Evolutionary conservation across 1,140 invertebrate genomes (phyloP), one percentile per base, ranked within the genome.

Genomic region (Oryctes rhinoceros): DNA sequence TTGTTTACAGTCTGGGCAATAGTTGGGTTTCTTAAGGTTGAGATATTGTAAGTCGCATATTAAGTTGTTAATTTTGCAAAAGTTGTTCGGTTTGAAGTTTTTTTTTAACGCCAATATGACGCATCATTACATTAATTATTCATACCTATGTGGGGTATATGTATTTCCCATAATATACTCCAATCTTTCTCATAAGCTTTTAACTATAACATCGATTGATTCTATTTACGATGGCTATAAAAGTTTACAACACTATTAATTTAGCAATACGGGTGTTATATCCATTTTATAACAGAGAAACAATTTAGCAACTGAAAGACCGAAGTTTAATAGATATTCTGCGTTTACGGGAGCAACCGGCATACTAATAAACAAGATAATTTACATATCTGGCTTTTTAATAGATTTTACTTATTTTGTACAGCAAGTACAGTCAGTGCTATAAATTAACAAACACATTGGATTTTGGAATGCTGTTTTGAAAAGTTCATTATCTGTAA

Each of bases 241-340:
- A 71, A 71, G 24, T 71, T 71, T 71, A 71, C 65, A 71, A 24
- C 65, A 35, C 65, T 37, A 71, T 71, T 71, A 71, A 71, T 71
- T 71, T 71, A 71, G 20, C 65, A 71, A 24, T 71, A 37, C 65
- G 20, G 24, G n/a, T 24, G 24, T 24, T 3, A 9, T 71, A 71
- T 24, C 35, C 35, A 71, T 24, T 67, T 67, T 67, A 67, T n/a
- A 67, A 30, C 62, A 67, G 62, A 30, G 62, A 2, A 67, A 20
- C 15, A 67, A 20, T 67, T 67, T 67, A 67, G 15, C 24, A 49
- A 67, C 24, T 67, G 62, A 67, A 67, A 67, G 24, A 67, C 10
- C 10, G 20, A 71, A 71, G 10, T 71, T 71, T 71, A 71, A 71
- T 71, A 71, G 65, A 71, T 71, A 71, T 71, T 71, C 24, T 24